Evolutionary conservation across 2,113 vertebrate genomes (phyloP), one percentile per base, ranked within the genome.

Genomic region (Cheilinus undulatus): DNA sequence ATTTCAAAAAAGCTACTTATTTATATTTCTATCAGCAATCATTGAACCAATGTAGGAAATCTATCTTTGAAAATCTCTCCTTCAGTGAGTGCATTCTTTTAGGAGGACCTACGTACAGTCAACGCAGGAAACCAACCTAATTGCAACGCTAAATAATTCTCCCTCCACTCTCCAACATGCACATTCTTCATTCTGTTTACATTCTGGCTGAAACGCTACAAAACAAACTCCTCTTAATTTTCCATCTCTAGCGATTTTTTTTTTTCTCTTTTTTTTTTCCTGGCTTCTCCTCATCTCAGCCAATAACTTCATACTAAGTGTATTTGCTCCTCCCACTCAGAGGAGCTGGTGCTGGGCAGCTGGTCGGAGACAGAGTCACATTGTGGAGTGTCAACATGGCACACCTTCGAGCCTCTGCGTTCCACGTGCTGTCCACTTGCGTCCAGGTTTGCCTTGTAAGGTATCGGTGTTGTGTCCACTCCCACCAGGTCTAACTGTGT

Each of bases 311-410:
- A 99, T 46, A 98, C 96, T 89, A 97, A 92, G 91, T 98, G 97
- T 70, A 96, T 93, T 70, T 95, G 96, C 68, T 97, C 97, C 81
- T 95, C 95, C 97, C 97, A 98, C 83, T 98, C 96, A 63, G 93
- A 94, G 73, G 96, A 95, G 89, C 95, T 94, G 84, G 72, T 93
- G 89, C 91, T 93, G 59, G 92, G 83, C 63, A 94, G 91, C 85
- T 94, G 94, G 83, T 94, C 92, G 2, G 95, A 95, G 84, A 92
- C 90, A 23, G 94, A 93, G 91, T 91, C 76, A 70, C 94, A 94
- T 60, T 87, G 93, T 1, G 93, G 93, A 49, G 84, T 88, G 83
- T 93, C 90, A 0, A 87, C 78, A 46, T 90, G 86, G 71, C 82
- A 73, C 48, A 69, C 73, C 81, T 85, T 90, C 0, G 66, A 87